These are phyloP conservation scores for Drosophila gaucha DNA, from an alignment of 2,888 invertebrate species.

Conservation along the genomic window DNA sequence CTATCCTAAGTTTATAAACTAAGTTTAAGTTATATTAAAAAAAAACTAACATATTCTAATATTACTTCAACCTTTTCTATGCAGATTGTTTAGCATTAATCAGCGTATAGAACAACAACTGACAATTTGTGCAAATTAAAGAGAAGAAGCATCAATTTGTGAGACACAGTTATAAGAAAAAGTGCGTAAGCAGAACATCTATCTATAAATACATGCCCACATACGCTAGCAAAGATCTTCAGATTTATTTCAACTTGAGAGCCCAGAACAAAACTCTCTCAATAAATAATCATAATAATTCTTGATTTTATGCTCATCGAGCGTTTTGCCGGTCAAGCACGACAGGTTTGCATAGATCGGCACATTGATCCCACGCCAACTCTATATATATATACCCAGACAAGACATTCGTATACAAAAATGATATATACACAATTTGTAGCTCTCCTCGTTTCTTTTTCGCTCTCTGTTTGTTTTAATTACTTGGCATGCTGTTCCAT, in stretches of 20 bases:
- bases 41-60: constrained; percentile 32
- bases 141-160: constrained; percentile 21
- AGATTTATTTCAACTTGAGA: constrained; percentile 55
- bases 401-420: not conserved
- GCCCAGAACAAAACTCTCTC: constrained; percentile 14
- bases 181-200: constrained; percentile 72
- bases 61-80: constrained; percentile 6
- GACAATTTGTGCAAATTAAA: constrained; percentile 27
- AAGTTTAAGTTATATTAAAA: constrained; percentile 24
- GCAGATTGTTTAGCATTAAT: constrained; percentile 60
- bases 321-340: constrained; percentile 41
- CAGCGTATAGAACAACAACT: constrained; percentile 29
- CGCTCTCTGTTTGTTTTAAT: constrained; percentile 40
- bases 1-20: constrained; percentile 29
- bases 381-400: not conserved
- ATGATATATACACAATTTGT: constrained; percentile 24
- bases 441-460: constrained; percentile 9
- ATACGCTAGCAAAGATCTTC: constrained; percentile 15
- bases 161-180: constrained; percentile 19
- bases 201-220: not conserved
- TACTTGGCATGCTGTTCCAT: constrained; percentile 46
- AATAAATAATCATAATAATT: constrained; percentile 36
- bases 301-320: constrained; percentile 23
- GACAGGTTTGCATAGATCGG: constrained; percentile 30
- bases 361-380: constrained; percentile 19